Percentiles rank a stretch among this genome's conserved stretches.
Conservation (phyloP, 2,888 invertebrate species). For the Hypomecis atomaria region DNA sequence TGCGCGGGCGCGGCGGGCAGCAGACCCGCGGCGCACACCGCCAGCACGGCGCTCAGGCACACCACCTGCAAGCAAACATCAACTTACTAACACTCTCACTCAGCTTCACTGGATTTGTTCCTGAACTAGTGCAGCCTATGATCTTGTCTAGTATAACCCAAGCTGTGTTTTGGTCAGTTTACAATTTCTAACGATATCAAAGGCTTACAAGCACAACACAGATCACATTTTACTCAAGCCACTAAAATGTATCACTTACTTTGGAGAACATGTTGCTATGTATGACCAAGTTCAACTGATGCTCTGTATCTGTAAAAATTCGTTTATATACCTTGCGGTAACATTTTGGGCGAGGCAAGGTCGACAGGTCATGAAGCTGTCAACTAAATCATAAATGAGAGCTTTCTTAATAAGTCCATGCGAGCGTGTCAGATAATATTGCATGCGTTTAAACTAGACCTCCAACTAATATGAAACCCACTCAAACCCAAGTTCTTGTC, state of each 20-base stretch:
- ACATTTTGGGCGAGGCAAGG: conserved; percentile 70
- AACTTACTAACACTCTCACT: background rate
- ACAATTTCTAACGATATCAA: background rate
- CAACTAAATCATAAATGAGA: conserved; percentile 38
- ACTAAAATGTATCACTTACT: conserved; percentile 58
- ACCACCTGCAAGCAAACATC: conserved; percentile 56
- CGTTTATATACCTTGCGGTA: conserved; percentile 65
- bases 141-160: too few relatives aligned
- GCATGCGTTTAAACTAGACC: background rate
- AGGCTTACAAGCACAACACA: background rate
- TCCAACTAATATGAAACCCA: too few relatives aligned
- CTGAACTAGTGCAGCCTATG: background rate
- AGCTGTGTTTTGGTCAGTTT: too few relatives aligned
- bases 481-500: too few relatives aligned
- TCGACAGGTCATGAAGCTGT: conserved; percentile 66
- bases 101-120: background rate
- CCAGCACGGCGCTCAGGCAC: conserved; percentile 68
- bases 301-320: conserved; percentile 51
- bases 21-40: conserved; percentile 70
- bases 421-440: conserved; percentile 5
- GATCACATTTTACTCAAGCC: conserved; percentile 10
- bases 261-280: conserved; percentile 71
- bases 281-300: conserved; percentile 64
- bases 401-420: conserved; percentile 28
- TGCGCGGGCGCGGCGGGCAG: conserved; percentile 67